Evolutionary conservation across 2,113 vertebrate species (phyloP).

Genomic region (human (Homo sapiens)): GRCh38 chrX:137420001-137420500

Average conservation of each 20-base stretch:
- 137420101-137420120: background rate
- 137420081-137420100: background rate
- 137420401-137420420: background rate
- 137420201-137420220: background rate
- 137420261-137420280: background rate
- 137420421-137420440: background rate
- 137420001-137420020: background rate
- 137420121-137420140: background rate
- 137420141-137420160: background rate
- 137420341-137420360: background rate
- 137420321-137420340: background rate
- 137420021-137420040: slow-evolving; percentile 27
- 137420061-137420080: background rate
- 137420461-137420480: background rate
- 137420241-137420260: background rate
- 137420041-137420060: background rate
- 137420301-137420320: background rate
- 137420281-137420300: background rate
- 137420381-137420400: background rate
- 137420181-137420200: background rate
- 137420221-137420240: background rate
- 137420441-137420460: background rate
- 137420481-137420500: background rate
- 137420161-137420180: background rate
- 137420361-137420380: background rate